Conservation (phyloP, 2,113 vertebrate genomes). For the Anoura caudifer region DNA sequence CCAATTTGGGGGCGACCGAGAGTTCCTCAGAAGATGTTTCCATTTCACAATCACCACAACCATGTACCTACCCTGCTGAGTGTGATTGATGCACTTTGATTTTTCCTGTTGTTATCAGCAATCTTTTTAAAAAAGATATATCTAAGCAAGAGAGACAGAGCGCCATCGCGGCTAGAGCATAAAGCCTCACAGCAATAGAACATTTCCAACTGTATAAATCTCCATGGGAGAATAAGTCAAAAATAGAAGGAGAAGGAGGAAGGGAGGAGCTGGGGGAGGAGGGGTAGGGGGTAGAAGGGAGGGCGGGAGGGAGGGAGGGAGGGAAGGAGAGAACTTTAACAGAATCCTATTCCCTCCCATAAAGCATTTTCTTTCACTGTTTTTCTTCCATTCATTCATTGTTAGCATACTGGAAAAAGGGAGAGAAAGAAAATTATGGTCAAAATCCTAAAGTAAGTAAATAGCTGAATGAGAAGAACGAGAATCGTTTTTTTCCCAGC, state of each 20-base stretch:
- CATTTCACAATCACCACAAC: not conserved
- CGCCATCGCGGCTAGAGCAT: not conserved
- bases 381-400: not conserved
- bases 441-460: not conserved
- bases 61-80: too few species aligned
- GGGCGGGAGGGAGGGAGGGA: not conserved
- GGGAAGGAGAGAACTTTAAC: not conserved
- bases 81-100: not conserved
- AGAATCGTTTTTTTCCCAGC: slow-evolving; percentile 60
- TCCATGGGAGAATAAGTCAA: not conserved
- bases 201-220: not conserved
- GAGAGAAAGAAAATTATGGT: not conserved
- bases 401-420: not conserved
- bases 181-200: not conserved
- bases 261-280: not conserved
- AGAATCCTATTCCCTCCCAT: not conserved
- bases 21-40: not conserved
- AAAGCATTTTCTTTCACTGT: not conserved
- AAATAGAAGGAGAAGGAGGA: not conserved
- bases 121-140: not conserved
- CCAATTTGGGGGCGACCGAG: not conserved
- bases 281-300: too few species aligned
- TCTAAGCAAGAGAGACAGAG: not conserved
- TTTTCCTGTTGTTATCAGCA: not conserved
- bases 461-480: slow-evolving; percentile 55